These are phyloP conservation scores for Tachuris rubrigastra DNA, from an alignment of 2,113 vertebrate genomes.

Conservation along the genomic window DNA sequence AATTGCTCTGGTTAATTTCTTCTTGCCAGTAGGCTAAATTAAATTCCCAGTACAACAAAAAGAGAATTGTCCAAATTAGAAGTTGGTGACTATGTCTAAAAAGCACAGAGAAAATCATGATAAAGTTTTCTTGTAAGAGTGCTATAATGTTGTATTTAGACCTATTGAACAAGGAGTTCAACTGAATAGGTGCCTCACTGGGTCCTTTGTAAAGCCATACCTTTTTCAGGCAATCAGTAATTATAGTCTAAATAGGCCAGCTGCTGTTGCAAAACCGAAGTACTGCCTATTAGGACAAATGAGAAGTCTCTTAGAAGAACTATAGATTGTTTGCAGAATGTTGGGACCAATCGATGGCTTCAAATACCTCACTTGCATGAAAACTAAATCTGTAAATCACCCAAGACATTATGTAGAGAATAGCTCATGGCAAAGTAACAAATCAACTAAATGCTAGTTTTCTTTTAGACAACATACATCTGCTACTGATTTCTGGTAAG, in stretches of 20 bases:
- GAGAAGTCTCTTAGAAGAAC: slow-evolving; percentile 30
- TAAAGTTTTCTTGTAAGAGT: not conserved
- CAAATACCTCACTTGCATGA: not conserved
- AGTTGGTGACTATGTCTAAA: not conserved
- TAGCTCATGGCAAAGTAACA: not conserved
- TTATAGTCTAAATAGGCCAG: not conserved
- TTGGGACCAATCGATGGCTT: not conserved
- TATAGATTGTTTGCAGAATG: not conserved
- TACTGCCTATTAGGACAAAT: not conserved
- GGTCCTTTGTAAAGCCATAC: not conserved
- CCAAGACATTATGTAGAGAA: not conserved
- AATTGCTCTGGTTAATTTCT: slow-evolving; percentile 49
- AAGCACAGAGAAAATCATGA: not conserved
- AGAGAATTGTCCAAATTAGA: not conserved
- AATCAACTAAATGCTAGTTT: not conserved
- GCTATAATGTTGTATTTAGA: not conserved
- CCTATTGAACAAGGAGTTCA: not conserved
- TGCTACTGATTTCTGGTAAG: not conserved
- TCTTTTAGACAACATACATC: not conserved
- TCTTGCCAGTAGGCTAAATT: slow-evolving; percentile 39
- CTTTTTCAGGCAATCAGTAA: slow-evolving; percentile 1
- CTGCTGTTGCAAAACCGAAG: not conserved
- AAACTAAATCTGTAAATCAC: slow-evolving; percentile 33
- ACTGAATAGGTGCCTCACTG: not conserved
- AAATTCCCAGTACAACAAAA: slow-evolving; percentile 39